Evolutionary conservation across 2,888 invertebrate species (phyloP).

Genomic region (Anaspis maculata): DNA sequence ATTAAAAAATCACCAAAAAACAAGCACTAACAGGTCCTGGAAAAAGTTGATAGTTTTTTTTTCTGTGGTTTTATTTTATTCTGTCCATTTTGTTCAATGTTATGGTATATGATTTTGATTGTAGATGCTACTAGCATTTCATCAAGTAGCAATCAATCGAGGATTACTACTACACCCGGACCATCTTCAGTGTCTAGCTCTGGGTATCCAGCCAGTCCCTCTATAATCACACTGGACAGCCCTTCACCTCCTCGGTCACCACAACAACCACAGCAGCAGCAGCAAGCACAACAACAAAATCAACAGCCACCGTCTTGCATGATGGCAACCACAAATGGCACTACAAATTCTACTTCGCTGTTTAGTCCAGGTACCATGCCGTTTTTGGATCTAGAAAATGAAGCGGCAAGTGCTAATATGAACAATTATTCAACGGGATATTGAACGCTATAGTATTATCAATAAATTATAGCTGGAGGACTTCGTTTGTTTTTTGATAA

Average conservation of each 20-base stretch:
- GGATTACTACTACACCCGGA: constrained; percentile 37
- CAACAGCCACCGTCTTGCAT: constrained; percentile 27
- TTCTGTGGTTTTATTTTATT: too few relatives aligned
- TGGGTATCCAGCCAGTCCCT: constrained; percentile 53
- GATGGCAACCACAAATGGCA: constrained; percentile 21
- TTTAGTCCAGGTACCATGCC: constrained; percentile 26
- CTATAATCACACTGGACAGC: constrained; percentile 55
- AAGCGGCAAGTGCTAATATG: constrained; percentile 24
- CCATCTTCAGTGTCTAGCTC: constrained; percentile 50
- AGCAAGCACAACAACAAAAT: too few relatives aligned
- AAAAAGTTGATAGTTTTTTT: too few relatives aligned
- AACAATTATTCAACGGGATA: constrained; percentile 14
- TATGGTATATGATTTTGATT: too few relatives aligned
- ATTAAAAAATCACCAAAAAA: too few relatives aligned
- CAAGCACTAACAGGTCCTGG: too few relatives aligned
- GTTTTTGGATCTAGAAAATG: constrained; percentile 35
- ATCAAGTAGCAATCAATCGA: constrained; percentile 42
- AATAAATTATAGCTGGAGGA: too few relatives aligned
- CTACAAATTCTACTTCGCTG: constrained; percentile 14
- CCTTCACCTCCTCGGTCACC: constrained; percentile 51
- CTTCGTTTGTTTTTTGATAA: too few relatives aligned
- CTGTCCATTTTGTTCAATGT: too few relatives aligned
- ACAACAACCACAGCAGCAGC: too few relatives aligned
- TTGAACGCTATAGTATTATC: too few relatives aligned
- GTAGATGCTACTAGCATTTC: constrained; percentile 40